Percentiles rank a stretch among this genome's conserved stretches.
These are phyloP conservation scores for Xylota segnis DNA, from an alignment of 2,888 invertebrate species.

Conservation along the genomic window DNA sequence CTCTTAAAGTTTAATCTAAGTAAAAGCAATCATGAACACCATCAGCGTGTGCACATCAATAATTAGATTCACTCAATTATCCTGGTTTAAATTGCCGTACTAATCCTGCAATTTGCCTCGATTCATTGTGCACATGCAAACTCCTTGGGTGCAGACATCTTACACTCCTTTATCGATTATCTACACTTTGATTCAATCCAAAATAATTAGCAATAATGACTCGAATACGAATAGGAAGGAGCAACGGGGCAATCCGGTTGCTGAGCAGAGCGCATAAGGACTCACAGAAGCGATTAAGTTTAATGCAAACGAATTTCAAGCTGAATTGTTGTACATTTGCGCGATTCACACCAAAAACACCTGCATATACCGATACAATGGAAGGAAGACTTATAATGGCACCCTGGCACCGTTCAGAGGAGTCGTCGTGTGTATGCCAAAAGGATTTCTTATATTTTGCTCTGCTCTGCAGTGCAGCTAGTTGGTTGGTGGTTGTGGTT, in stretches of 20 bases:
- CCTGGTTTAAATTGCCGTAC: slow-evolving; percentile 33
- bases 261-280: slow-evolving; percentile 8
- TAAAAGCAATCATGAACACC: background rate
- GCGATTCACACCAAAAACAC: slow-evolving; percentile 38
- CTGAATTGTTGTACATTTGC: slow-evolving; percentile 9
- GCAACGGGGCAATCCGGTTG: background rate
- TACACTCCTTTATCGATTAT: slow-evolving; percentile 54
- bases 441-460: slow-evolving; percentile 38
- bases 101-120: slow-evolving; percentile 37
- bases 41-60: slow-evolving; percentile 11
- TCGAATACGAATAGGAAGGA: slow-evolving; percentile 15
- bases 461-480: background rate
- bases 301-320: slow-evolving; percentile 52
- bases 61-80: slow-evolving; percentile 52
- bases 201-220: slow-evolving; percentile 69
- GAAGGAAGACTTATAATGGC: slow-evolving; percentile 30
- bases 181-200: slow-evolving; percentile 64
- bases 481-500: background rate
- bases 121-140: slow-evolving; percentile 9
- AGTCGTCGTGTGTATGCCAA: slow-evolving; percentile 1
- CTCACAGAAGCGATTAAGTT: slow-evolving; percentile 45
- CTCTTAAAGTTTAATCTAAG: background rate
- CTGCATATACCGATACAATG: slow-evolving; percentile 17
- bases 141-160: background rate
- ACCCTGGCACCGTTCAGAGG: slow-evolving; percentile 8